Evolutionary conservation across 2,888 invertebrate genomes (phyloP).

Genomic region (Polietes domitor): DNA sequence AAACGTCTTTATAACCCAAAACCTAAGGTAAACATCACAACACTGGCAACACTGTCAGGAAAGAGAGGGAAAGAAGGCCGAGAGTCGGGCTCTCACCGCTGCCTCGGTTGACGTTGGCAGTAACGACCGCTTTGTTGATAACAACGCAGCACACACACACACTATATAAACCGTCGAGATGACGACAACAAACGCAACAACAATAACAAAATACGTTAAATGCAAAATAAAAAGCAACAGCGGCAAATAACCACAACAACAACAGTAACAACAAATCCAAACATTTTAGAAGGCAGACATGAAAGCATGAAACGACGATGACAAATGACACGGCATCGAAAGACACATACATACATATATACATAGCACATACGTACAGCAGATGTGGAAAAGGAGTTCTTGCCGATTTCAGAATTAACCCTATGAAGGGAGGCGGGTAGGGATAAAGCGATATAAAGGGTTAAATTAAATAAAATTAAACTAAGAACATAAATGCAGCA

Average conservation of each 20-base stretch:
- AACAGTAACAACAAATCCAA: background rate
- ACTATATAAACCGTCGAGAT: constrained; percentile 10
- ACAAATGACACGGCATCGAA: background rate
- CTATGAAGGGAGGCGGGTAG: no score
- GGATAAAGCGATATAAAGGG: no score
- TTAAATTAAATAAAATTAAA: no score
- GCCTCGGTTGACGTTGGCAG: background rate
- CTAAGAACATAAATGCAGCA: no score
- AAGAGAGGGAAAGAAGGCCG: constrained; percentile 7
- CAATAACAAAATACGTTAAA: background rate
- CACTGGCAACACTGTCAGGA: background rate
- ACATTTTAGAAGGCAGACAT: constrained; percentile 19
- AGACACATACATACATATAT: no score
- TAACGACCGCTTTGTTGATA: constrained; percentile 48
- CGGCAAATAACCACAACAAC: constrained; percentile 10
- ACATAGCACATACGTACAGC: no score
- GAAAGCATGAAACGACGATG: background rate
- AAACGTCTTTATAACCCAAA: no score
- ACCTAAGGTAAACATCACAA: no score
- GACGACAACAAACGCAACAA: constrained; percentile 18
- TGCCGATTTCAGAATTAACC: no score
- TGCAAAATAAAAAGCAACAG: constrained; percentile 24
- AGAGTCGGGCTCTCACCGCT: constrained; percentile 24
- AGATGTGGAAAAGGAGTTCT: no score
- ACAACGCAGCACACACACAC: constrained; percentile 15